Evolutionary conservation across 92 coral and sea anemone species (phyloP).

Genomic region (Epizoanthus ramosus): DNA sequence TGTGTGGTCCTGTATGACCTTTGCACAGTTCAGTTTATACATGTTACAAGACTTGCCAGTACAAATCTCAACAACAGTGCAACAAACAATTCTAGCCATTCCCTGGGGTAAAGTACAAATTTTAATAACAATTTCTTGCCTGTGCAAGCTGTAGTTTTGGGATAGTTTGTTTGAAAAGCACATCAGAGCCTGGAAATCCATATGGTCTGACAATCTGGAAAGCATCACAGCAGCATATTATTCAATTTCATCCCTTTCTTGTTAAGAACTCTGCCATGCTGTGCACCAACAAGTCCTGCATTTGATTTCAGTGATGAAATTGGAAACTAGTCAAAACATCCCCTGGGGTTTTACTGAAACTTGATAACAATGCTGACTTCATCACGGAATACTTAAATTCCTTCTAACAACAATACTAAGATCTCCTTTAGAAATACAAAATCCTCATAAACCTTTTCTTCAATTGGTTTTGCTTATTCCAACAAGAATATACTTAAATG

Average conservation of each 20-base stretch:
- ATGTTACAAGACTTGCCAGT: not conserved
- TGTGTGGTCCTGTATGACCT: conserved; percentile 10
- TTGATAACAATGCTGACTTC: conserved; percentile 37
- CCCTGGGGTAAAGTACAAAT: not conserved
- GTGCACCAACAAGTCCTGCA: conserved; percentile 11
- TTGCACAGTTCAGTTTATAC: not conserved
- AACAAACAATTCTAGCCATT: no score
- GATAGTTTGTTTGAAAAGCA: not conserved
- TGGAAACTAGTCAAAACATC: conserved; percentile 36
- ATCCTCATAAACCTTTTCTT: not conserved
- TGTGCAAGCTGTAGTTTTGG: not conserved
- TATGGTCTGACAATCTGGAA: conserved; percentile 11
- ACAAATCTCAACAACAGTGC: not conserved
- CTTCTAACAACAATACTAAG: not conserved
- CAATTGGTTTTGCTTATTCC: not conserved
- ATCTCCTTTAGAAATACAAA: not conserved
- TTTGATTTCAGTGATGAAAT: conserved; percentile 28
- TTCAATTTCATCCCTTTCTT: conserved; percentile 9
- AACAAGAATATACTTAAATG: not conserved
- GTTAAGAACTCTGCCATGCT: conserved; percentile 26
- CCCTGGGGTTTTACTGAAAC: conserved; percentile 25
- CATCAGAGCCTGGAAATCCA: not conserved
- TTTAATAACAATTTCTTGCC: not conserved
- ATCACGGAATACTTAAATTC: conserved; percentile 30
- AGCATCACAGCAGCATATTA: conserved; percentile 2